These are phyloP conservation scores for Caprella mutica DNA, from an alignment of 2,888 invertebrate genomes.

Conservation along the genomic window DNA sequence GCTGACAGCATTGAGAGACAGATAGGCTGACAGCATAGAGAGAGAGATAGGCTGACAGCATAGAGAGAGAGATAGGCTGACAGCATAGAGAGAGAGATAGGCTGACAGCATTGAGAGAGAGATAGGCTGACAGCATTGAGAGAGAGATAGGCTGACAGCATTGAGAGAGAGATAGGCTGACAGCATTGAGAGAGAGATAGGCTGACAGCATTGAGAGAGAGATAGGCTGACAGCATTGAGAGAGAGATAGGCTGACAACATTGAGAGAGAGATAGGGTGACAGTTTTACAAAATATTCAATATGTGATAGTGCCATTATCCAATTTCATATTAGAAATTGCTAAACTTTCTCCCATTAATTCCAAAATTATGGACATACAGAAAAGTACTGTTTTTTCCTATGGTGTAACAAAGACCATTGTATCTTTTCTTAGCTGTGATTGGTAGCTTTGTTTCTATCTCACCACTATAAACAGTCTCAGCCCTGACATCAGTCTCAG, in stretches of 20 bases:
- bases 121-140: too few relatives aligned
- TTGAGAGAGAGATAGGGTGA: conserved; percentile 11
- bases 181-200: not conserved
- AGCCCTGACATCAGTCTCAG: too few relatives aligned
- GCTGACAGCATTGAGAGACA: not conserved
- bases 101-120: not conserved
- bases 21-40: not conserved
- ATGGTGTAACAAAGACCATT: too few relatives aligned
- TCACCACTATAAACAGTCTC: too few relatives aligned
- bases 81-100: not conserved
- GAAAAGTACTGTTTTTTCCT: too few relatives aligned
- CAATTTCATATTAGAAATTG: too few relatives aligned
- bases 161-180: not conserved
- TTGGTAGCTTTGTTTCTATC: too few relatives aligned
- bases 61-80: not conserved
- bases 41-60: not conserved
- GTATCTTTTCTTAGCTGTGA: too few relatives aligned
- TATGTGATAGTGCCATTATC: conserved; percentile 22
- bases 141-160: conserved; percentile 2
- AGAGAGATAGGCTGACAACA: not conserved
- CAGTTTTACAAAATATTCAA: not conserved
- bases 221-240: not conserved
- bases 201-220: not conserved
- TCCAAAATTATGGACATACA: too few relatives aligned
- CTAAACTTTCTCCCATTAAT: too few relatives aligned